Conservation (phyloP, 1,140 invertebrate genomes). For the Neodiprion fabricii region DNA sequence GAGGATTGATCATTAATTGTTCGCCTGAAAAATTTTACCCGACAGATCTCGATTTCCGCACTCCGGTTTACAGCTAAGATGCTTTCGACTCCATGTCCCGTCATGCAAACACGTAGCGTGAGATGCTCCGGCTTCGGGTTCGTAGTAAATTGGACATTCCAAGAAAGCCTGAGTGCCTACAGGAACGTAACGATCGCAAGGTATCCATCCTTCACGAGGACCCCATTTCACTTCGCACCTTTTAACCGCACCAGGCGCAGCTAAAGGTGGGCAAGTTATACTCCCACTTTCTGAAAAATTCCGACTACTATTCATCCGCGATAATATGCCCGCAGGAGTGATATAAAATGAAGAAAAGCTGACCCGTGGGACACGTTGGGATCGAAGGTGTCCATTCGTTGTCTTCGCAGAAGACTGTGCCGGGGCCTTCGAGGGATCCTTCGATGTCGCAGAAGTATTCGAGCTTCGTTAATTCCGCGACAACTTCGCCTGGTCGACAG, state of each 20-base stretch:
- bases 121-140: constrained; percentile 33
- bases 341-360: neutral
- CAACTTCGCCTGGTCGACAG: constrained; percentile 41
- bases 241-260: constrained; percentile 31
- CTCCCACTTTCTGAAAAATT: constrained; percentile 9
- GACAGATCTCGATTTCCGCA: constrained; percentile 37
- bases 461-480: constrained; percentile 40
- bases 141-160: constrained; percentile 50
- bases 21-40: constrained; percentile 21
- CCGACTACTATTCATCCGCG: neutral
- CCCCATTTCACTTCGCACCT: constrained; percentile 45
- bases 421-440: constrained; percentile 37
- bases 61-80: constrained; percentile 47
- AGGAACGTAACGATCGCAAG: constrained; percentile 41
- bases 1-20: constrained; percentile 14
- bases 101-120: constrained; percentile 49
- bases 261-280: constrained; percentile 37
- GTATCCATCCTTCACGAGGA: constrained; percentile 36
- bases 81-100: constrained; percentile 51
- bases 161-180: constrained; percentile 43
- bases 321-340: neutral
- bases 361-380: constrained; percentile 36
- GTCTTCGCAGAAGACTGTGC: constrained; percentile 37
- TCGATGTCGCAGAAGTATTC: constrained; percentile 39
- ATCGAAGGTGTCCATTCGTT: constrained; percentile 41